A percentile compares a stretch with the other conserved stretches of the same genome.
Evolutionary conservation across 1,140 invertebrate species (phyloP).

Genomic region (Anoplophora glabripennis): DNA sequence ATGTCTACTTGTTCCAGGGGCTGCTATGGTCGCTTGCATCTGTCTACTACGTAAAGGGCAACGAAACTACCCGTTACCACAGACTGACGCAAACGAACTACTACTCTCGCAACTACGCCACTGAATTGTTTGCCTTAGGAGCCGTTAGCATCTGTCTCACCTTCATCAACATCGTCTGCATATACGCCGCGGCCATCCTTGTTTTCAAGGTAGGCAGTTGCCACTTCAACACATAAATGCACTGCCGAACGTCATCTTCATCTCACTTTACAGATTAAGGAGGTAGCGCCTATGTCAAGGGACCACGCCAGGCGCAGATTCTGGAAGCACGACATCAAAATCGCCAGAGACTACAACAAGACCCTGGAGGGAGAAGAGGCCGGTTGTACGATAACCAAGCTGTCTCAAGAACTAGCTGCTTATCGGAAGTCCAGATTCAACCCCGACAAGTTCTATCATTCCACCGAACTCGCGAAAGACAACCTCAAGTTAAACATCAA

Average conservation of each 20-base stretch:
- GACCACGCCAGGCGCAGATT: constrained; percentile 54
- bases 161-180: constrained; percentile 69
- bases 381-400: constrained; percentile 8
- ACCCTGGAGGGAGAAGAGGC: constrained; percentile 41
- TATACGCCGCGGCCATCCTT: constrained; percentile 65
- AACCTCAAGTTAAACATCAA: constrained; percentile 22
- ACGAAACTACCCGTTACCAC: constrained; percentile 44
- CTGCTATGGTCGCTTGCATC: constrained; percentile 65
- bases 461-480: constrained; percentile 26
- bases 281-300: constrained; percentile 64
- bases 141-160: constrained; percentile 66
- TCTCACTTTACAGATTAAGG: constrained; percentile 61
- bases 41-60: constrained; percentile 52
- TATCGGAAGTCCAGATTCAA: neutral
- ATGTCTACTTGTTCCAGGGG: constrained; percentile 53
- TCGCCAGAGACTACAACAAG: constrained; percentile 56
- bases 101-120: constrained; percentile 56
- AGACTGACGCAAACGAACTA: constrained; percentile 37
- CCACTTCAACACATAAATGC: neutral
- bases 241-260: neutral
- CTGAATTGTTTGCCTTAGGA: constrained; percentile 62
- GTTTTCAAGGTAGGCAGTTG: constrained; percentile 60
- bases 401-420: neutral
- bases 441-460: constrained; percentile 20
- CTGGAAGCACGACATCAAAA: constrained; percentile 67